Conservation (phyloP, 2,113 vertebrate genomes). For the Sebastes schlegelii region DNA sequence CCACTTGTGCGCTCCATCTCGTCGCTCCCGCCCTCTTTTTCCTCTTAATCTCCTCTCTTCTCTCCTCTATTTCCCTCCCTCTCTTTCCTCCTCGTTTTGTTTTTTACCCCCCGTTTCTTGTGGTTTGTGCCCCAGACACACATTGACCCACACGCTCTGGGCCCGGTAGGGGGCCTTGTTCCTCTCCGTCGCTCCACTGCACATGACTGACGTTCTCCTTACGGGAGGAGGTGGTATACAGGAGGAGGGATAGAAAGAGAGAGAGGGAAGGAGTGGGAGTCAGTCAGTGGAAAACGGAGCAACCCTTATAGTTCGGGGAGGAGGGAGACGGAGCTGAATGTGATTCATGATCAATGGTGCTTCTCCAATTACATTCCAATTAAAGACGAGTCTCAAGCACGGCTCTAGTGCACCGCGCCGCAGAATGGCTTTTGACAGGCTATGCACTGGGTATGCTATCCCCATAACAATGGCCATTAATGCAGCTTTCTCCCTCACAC, state of each 20-base stretch:
- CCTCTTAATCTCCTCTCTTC: slow-evolving; percentile 57
- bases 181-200: slow-evolving; percentile 79
- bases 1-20: slow-evolving; percentile 53
- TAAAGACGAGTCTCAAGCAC: slow-evolving; percentile 68
- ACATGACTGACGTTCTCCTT: slow-evolving; percentile 82
- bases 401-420: slow-evolving; percentile 39
- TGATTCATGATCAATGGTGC: slow-evolving; percentile 81
- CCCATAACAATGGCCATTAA: slow-evolving; percentile 45
- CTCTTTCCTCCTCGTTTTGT: background rate
- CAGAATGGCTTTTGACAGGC: slow-evolving; percentile 63
- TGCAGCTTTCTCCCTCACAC: slow-evolving; percentile 24
- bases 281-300: slow-evolving; percentile 55
- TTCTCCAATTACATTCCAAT: slow-evolving; percentile 82
- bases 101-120: slow-evolving; percentile 33
- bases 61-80: background rate
- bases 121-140: slow-evolving; percentile 71
- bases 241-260: slow-evolving; percentile 15
- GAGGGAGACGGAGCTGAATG: slow-evolving; percentile 55
- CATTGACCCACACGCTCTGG: slow-evolving; percentile 79
- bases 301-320: slow-evolving; percentile 36
- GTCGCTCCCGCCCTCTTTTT: slow-evolving; percentile 42
- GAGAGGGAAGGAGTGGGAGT: slow-evolving; percentile 29
- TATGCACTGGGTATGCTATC: slow-evolving; percentile 18
- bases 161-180: slow-evolving; percentile 82
- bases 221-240: slow-evolving; percentile 53